Evolutionary conservation across 2,888 invertebrate species (phyloP).

Genomic region (Dasysyrphus albostriatus): DNA sequence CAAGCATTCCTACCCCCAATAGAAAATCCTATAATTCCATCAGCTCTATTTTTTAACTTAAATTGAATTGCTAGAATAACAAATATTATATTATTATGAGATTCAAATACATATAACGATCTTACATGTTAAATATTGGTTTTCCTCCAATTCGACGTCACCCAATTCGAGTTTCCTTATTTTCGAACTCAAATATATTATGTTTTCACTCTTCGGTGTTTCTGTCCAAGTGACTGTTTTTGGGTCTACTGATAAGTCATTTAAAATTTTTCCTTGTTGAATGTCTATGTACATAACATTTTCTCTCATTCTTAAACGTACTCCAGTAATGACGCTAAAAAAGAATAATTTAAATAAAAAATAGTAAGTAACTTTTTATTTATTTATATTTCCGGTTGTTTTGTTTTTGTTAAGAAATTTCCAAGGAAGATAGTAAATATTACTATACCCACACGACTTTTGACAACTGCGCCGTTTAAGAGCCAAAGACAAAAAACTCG

Average conservation of each 20-base stretch:
- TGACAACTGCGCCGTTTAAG: no score
- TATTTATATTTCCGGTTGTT: no score
- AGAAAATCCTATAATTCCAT: neutral
- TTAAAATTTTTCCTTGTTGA: neutral
- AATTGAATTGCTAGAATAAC: neutral
- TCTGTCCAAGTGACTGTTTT: neutral
- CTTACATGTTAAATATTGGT: neutral
- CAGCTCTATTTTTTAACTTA: neutral
- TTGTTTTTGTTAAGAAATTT: no score
- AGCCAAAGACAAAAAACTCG: no score
- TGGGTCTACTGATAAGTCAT: neutral
- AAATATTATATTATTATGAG: no score
- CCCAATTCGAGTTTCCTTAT: neutral
- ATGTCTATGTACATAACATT: slow-evolving; percentile 7
- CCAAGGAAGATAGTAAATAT: no score
- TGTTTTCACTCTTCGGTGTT: neutral
- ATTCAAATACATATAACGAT: neutral
- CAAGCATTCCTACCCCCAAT: neutral
- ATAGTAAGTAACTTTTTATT: no score
- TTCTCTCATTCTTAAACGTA: neutral
- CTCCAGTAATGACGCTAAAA: neutral
- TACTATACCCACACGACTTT: no score
- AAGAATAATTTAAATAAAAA: no score
- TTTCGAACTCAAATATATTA: neutral
- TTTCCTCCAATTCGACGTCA: neutral